A percentile compares a stretch with the other conserved stretches of the same genome.
phyloP scores from a whole-genome alignment of 2,888 invertebrate species.

The Gerosis bhagava region DNA sequence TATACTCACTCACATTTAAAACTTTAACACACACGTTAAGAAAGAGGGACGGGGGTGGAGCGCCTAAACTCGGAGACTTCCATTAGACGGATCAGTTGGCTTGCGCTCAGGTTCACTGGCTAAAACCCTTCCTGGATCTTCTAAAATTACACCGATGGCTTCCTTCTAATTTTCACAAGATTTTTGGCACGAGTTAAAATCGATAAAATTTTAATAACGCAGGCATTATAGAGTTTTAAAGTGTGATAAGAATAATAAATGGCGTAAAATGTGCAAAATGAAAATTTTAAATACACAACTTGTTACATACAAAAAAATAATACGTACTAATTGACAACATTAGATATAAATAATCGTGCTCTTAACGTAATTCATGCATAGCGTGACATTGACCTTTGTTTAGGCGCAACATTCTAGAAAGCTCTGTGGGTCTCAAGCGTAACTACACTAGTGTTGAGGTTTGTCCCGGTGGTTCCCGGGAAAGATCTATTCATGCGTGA shows the following conservation, averaged over 20 bases:
- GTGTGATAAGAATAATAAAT: conserved; percentile 35
- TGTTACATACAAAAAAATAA: too few species aligned
- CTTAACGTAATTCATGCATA: conserved; percentile 78
- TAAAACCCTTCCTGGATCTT: conserved; percentile 59
- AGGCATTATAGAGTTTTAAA: conserved; percentile 27
- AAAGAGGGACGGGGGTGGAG: conserved; percentile 42
- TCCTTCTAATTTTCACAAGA: conserved; percentile 47
- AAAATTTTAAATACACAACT: conserved; percentile 65
- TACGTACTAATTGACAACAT: conserved; percentile 51
- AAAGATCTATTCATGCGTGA: conserved; percentile 80
- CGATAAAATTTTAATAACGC: conserved; percentile 16
- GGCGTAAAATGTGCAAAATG: conserved; percentile 63
- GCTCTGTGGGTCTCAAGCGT: conserved; percentile 68
- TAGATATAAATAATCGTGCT: conserved; percentile 66
- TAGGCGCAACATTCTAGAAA: conserved; percentile 64
- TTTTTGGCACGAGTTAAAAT: conserved; percentile 31
- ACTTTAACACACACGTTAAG: conserved; percentile 47
- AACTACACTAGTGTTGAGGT: conserved; percentile 72
- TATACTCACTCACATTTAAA: conserved; percentile 37
- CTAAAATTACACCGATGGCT: conserved; percentile 55
- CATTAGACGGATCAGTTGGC: conserved; percentile 73
- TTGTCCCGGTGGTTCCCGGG: conserved; percentile 78
- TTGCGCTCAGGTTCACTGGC: conserved; percentile 58
- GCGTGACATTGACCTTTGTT: conserved; percentile 75
- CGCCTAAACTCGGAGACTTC: conserved; percentile 60